phyloP scores from a whole-genome alignment of 2,797 vertebrate genomes.

The Allobates femoralis region DNA sequence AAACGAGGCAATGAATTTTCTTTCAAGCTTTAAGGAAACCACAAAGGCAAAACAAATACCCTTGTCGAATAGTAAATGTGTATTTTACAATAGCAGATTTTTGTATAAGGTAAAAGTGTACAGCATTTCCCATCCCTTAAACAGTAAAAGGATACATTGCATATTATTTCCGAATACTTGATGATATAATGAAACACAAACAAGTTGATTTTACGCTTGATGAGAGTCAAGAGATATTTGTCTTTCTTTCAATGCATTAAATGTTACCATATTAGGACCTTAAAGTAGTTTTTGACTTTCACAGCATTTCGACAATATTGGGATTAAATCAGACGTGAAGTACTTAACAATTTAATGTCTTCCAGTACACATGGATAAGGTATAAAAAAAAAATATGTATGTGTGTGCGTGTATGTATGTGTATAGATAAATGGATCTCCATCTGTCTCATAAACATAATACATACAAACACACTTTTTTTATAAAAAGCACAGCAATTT shows the following conservation, averaged over 20 bases:
- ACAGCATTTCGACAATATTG: conserved; percentile 16
- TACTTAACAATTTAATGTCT: neutral
- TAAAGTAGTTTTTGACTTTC: neutral
- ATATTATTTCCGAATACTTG: neutral
- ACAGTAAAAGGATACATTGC: neutral
- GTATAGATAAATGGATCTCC: too few species aligned
- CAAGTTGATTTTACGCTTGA: conserved; percentile 16
- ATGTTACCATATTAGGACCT: conserved; percentile 41
- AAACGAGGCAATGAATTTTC: too few species aligned
- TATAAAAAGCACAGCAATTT: neutral
- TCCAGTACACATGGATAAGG: neutral
- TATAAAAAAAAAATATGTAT: neutral
- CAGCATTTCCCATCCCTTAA: conserved; percentile 4
- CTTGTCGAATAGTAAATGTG: neutral
- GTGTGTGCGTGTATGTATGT: too few species aligned
- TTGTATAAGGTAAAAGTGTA: neutral
- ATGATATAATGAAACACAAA: conserved; percentile 30
- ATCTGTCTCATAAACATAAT: too few species aligned
- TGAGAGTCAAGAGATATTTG: conserved; percentile 10
- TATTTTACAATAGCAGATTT: neutral
- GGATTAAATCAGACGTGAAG: neutral
- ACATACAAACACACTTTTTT: too few species aligned
- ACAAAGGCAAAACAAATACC: neutral
- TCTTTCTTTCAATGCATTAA: neutral
- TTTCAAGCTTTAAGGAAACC: too few species aligned